Evolutionary conservation across 2,113 vertebrate species (phyloP).

Genomic region (Coreoperca whiteheadi): DNA sequence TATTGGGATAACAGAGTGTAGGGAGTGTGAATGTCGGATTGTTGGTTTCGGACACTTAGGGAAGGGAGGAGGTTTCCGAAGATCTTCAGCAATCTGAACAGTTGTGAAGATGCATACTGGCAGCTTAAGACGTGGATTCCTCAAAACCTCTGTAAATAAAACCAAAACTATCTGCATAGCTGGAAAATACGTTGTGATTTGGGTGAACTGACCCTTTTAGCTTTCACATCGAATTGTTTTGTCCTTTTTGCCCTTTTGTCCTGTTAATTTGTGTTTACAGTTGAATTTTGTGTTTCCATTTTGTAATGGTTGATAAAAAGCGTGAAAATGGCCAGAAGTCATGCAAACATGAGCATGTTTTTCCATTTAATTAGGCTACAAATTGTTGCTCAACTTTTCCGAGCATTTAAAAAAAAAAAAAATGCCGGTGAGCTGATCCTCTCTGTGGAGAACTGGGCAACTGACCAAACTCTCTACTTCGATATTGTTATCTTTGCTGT

Average conservation of each 20-base stretch:
- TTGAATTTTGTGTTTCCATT: constrained; percentile 29
- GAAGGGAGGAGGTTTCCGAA: not conserved
- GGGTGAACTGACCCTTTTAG: not conserved
- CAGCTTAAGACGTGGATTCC: not conserved
- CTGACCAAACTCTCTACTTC: constrained; percentile 49
- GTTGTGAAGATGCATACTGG: not conserved
- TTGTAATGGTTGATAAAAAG: constrained; percentile 20
- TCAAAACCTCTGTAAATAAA: not conserved
- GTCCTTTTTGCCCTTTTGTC: not conserved
- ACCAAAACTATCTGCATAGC: not conserved
- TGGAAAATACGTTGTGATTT: not conserved
- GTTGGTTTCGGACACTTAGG: not conserved
- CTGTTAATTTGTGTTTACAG: constrained; percentile 34
- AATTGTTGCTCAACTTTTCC: constrained; percentile 52
- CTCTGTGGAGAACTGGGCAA: constrained; percentile 44
- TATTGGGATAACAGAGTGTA: not conserved
- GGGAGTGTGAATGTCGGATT: not conserved
- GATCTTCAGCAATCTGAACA: not conserved
- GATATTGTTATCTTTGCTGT: constrained; percentile 62
- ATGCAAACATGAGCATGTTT: constrained; percentile 27
- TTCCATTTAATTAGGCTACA: constrained; percentile 47
- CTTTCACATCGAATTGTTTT: not conserved
- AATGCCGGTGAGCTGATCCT: constrained; percentile 9
- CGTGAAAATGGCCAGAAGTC: constrained; percentile 15
- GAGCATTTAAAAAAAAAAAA: not conserved